These are phyloP conservation scores for Gallinago undulata DNA, from an alignment of 2,113 vertebrate genomes.

Conservation along the genomic window DNA sequence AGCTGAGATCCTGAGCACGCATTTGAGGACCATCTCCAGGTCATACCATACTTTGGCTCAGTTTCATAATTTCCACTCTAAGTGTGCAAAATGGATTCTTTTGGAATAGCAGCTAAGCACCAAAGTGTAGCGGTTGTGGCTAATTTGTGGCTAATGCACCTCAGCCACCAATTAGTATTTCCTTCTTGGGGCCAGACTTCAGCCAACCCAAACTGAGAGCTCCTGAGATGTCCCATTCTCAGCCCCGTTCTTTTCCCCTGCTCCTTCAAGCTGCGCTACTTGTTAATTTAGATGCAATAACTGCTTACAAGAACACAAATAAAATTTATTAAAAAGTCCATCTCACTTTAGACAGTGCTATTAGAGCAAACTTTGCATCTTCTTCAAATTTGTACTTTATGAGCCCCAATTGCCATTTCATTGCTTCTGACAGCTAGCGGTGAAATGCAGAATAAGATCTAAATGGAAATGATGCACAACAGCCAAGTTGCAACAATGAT, in stretches of 20 bases:
- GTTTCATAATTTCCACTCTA: background rate
- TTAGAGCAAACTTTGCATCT: background rate
- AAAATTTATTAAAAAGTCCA: background rate
- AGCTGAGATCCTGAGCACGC: background rate
- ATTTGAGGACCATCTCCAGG: background rate
- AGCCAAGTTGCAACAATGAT: slow-evolving; percentile 28
- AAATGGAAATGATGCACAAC: background rate
- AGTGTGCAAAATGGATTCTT: background rate
- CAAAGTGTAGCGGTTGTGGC: background rate
- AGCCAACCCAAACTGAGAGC: background rate
- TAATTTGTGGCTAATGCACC: background rate
- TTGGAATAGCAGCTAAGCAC: background rate
- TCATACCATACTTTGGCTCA: background rate
- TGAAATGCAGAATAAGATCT: background rate
- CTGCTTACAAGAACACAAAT: background rate
- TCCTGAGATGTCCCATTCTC: background rate
- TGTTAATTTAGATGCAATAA: background rate
- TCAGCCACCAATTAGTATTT: background rate
- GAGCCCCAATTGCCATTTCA: slow-evolving; percentile 11
- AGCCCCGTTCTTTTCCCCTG: background rate
- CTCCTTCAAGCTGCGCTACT: background rate
- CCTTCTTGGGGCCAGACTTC: background rate
- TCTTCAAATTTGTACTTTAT: background rate
- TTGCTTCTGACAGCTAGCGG: background rate
- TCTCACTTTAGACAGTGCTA: background rate